Evolutionary conservation across 2,113 vertebrate genomes (phyloP), one percentile per base, ranked within the genome.

Genomic region (Clarias macrocephalus): DNA sequence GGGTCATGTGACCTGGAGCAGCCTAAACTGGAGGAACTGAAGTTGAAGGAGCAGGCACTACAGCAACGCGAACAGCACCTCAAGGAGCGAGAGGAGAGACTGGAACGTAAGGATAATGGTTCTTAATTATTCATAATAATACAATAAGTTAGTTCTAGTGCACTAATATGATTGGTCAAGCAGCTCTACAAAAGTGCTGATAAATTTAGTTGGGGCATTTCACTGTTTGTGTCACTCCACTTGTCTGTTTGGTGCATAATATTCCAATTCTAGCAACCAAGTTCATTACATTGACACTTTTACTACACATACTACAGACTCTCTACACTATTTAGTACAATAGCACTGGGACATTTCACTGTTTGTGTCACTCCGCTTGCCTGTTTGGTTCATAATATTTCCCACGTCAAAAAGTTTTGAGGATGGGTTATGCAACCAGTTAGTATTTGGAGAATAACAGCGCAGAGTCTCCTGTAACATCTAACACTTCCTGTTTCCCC

Each of bases 1-100:
- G 95, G 88, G 83, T 91, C 92, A 0, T 90, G 89, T 1, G 97
- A 96, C n/a, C 65, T 9, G 85, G 95, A 94, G 60, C 88, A 60
- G 81, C 76, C 89, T 1, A 96, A 92, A 52, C 90, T 91, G 1
- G 59, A 88, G 0, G 95, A 96, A 56, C 91, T 96, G 89, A 94
- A 88, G 80, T 79, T 92, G 48, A 96, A 96, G 90, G 97, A 99
- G n/a, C 92, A 95, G n/a, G 95, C 93, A 3, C 83, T 99, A 19
- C 95, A 95, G 30, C 96, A 96, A 52, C 92, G 96, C n/a, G 97
- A 98, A 83, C 93, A 89, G 73, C 95, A 96, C 0, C 94, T 99
- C 79, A 95, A 93, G 89, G 96, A 97, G 4, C 94, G 97, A 3
- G 98, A 99, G 85, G 95, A 96, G 30, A 92, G 92, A 33, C 93